phyloP scores from a whole-genome alignment of 2,113 vertebrate species.

The Peromyscus maniculatus region DNA sequence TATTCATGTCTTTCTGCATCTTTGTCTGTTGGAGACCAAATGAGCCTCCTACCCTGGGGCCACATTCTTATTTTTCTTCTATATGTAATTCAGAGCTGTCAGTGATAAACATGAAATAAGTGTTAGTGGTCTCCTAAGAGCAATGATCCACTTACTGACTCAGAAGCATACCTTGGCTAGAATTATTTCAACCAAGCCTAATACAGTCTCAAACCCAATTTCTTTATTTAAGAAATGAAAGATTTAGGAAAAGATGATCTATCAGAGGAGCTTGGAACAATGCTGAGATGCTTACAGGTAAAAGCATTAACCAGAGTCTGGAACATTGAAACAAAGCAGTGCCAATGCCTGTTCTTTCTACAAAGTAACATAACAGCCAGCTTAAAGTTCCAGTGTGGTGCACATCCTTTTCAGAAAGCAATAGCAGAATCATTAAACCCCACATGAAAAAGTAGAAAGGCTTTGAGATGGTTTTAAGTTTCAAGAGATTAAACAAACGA shows the following conservation, averaged over 20 bases:
- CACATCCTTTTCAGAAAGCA: neutral
- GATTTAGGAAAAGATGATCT: neutral
- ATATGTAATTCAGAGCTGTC: neutral
- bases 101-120: neutral
- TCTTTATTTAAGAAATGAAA: neutral
- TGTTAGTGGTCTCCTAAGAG: neutral
- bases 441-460: neutral
- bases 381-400: neutral
- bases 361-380: neutral
- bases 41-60: neutral
- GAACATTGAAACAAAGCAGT: neutral
- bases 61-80: neutral
- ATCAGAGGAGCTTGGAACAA: neutral
- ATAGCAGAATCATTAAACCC: neutral
- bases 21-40: neutral
- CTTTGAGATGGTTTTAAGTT: constrained; percentile 38
- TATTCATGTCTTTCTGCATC: neutral
- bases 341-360: neutral
- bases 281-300: neutral
- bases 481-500: constrained; percentile 32
- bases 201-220: neutral
- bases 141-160: neutral
- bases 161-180: neutral
- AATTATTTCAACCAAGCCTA: constrained; percentile 30
- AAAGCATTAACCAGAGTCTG: neutral